Base-by-base conservation (phyloP, 2,797 vertebrate species). In the Dermochelys coriacea region DNA sequence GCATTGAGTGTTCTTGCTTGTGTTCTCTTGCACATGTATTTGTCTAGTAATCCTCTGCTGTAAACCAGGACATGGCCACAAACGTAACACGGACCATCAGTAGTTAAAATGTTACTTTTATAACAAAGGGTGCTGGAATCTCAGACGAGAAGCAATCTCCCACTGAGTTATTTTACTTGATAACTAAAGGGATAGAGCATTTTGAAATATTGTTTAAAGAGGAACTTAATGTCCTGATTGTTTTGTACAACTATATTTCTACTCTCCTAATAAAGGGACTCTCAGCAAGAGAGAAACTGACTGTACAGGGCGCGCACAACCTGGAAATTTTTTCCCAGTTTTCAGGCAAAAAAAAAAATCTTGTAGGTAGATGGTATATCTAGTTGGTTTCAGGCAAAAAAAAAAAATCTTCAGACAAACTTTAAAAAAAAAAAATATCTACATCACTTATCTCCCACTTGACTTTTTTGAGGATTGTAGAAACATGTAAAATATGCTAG, bases 101-200 rank as follows among this genome's bases (percentile, higher is more conserved):
- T 59, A 79, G 41, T 95, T 96, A 90, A 79, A 92, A 86, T 81
- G 34, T 52, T 92, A 49, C 31, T 94, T 88, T 64, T 85, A 4
- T 90, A 82, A 5, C 45, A 90, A 92, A 34, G 84, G 55, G 19
- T 82, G 12, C 86, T 16, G 25, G 68, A 71, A 41, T 25, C 37
- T 41, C 12, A 23, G 19, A 4, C 19, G 25, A 23, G 68, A 71
- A 11, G 37, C 68, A 41, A 37, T 5, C 19, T 19, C 9, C 61
- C 16, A 19, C 34, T 9, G 16, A 41, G 68, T 41, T 23, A 71
- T 41, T 71, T 19, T 71, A 41, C 19, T 71, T 41, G 37, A 19
- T 71, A 71, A 41, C 19, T 71, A 41, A 71, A 41, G 64, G 19
- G n/a, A 71, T 41, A 11, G 64, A 68, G 64, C n/a, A 37, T 21